Percentiles rank a stretch among this genome's conserved stretches.
phyloP scores from a whole-genome alignment of 2,888 invertebrate genomes.

The Bellardia pandia region DNA sequence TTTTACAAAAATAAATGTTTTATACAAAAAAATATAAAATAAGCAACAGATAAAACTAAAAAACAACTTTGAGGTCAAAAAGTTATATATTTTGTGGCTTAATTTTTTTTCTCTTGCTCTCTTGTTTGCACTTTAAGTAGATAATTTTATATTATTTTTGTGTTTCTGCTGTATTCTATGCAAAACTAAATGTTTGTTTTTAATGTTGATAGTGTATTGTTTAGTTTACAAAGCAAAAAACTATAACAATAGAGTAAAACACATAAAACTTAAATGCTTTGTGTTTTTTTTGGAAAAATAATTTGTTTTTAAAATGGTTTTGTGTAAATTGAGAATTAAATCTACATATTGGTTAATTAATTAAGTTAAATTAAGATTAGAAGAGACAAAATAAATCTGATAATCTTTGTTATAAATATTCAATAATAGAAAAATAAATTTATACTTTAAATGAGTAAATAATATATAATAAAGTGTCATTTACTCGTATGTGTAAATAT shows the following conservation, averaged over 20 bases:
- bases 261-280: background rate
- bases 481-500: background rate
- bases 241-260: background rate
- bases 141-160: background rate
- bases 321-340: background rate
- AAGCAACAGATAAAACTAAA: conserved; percentile 19
- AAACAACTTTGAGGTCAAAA: conserved; percentile 75
- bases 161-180: background rate
- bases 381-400: background rate
- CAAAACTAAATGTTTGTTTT: background rate
- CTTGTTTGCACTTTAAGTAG: background rate
- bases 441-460: background rate
- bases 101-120: conserved; percentile 50
- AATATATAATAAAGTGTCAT: too few species aligned
- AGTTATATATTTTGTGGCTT: conserved; percentile 76
- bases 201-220: background rate
- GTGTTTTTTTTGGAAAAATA: background rate
- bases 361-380: background rate
- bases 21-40: background rate
- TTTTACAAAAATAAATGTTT: conserved; percentile 37
- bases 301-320: conserved; percentile 20
- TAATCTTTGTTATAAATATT: background rate
- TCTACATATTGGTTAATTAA: background rate
- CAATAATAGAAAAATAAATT: background rate
- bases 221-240: background rate